Evolutionary conservation across 2,113 vertebrate species (phyloP), one percentile per base, ranked within the genome.

Genomic region (Cynocephalus volans): DNA sequence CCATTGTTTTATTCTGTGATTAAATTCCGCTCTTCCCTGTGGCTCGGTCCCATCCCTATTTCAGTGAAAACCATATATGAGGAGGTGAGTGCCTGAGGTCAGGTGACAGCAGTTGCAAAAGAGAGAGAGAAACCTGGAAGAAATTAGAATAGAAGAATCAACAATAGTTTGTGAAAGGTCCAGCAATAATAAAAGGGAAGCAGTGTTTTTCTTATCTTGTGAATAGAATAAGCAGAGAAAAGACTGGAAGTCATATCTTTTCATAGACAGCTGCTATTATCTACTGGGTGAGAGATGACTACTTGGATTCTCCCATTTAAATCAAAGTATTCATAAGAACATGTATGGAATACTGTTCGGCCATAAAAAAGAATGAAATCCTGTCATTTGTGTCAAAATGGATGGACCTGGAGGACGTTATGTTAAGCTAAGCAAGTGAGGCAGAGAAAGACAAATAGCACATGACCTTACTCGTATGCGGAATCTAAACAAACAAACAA

Each of bases 81-180:
- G 14, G 0, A 19, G 6, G 31, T 56, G 28, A 80, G 4, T 21
- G 24, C 36, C 60, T 65, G 19, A 64, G 12, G 24, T 62, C 23
- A 2, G 52, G 1, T 56, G 13, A 19, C 9, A 4, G 14, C 24
- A 60, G 28, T 0, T 13, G 24, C 10, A 2, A 14, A 17, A 58
- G 23, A 36, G 54, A 18, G 31, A 80, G 45, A 52, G 18, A n/a
- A 36, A 12, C 15, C 12, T 31, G 54, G 56, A 26, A 50, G 6
- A 33, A 41, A 64, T 1, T 2, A 3, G 45, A 54, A 56, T 9
- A 19, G 45, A 21, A 87, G 24, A 13, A 31, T 64, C 7, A 48
- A 17, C 26, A 24, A 5, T 6, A 26, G 11, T 3, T 54, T 26
- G 19, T 72, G 56, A 67, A 19, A 79, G 26, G 1, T 8, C 28